Evolutionary conservation across 2,888 invertebrate genomes (phyloP).

Genomic region (Spisula solida): DNA sequence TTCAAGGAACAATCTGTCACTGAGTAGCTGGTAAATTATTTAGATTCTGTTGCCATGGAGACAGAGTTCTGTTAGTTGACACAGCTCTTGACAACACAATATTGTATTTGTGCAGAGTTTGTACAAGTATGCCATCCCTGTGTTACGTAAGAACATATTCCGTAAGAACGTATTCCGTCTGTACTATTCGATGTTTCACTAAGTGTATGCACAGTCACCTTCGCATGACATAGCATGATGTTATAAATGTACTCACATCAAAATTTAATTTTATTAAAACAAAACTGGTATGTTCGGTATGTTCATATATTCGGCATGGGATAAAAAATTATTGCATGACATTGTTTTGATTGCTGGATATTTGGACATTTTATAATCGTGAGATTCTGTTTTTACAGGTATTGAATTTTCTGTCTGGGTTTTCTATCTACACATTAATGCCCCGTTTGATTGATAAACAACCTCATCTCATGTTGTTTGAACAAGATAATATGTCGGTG

Average conservation of each 20-base stretch:
- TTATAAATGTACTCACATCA: background rate
- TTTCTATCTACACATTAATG: background rate
- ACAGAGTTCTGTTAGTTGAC: background rate
- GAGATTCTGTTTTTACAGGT: background rate
- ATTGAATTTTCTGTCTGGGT: background rate
- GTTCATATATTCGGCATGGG: background rate
- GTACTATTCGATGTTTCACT: background rate
- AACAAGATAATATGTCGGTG: background rate
- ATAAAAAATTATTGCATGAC: background rate
- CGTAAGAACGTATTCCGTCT: background rate
- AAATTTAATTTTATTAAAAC: background rate
- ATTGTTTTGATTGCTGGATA: background rate
- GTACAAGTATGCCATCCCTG: background rate
- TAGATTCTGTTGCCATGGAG: background rate
- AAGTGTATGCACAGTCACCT: background rate
- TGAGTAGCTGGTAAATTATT: background rate
- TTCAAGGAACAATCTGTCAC: background rate
- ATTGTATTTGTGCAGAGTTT: background rate
- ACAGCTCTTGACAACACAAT: background rate
- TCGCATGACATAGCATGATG: conserved; percentile 7
- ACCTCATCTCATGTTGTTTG: background rate
- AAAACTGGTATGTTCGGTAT: background rate
- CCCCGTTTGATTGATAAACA: background rate
- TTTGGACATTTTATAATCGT: background rate
- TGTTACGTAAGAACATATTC: background rate